Evolutionary conservation across 2,888 invertebrate genomes (phyloP).

Genomic region (Seira musarum): DNA sequence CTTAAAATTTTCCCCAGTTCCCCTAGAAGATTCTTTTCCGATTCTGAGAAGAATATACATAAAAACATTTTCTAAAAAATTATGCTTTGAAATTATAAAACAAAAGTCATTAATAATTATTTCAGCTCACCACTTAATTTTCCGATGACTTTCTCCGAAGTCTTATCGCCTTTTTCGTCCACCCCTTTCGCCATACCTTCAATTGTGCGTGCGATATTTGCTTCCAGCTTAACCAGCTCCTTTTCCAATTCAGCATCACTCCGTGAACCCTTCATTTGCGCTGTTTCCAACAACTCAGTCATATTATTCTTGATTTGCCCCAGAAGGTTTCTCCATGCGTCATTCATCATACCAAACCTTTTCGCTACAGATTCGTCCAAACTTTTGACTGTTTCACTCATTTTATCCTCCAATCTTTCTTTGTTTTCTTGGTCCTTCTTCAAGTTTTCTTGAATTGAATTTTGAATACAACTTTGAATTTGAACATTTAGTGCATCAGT

Average conservation of each 20-base stretch:
- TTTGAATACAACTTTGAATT: slow-evolving; percentile 19
- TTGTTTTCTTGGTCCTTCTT: slow-evolving; percentile 3
- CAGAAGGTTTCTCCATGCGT: slow-evolving; percentile 37
- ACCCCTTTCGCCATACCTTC: background rate
- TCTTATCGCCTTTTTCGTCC: background rate
- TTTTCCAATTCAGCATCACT: background rate
- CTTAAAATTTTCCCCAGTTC: slow-evolving; percentile 39
- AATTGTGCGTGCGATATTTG: background rate
- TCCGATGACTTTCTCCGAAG: background rate
- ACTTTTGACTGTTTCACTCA: slow-evolving; percentile 24
- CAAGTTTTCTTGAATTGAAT: slow-evolving; percentile 6
- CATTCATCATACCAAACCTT: slow-evolving; percentile 44
- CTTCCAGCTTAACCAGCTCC: background rate
- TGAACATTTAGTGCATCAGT: background rate
- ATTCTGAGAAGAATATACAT: slow-evolving; percentile 47
- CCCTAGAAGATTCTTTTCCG: slow-evolving; percentile 47
- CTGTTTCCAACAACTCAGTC: slow-evolving; percentile 22
- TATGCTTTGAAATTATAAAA: too few relatives aligned
- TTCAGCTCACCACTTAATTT: slow-evolving; percentile 24
- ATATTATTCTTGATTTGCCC: slow-evolving; percentile 35
- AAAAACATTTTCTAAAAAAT: background rate
- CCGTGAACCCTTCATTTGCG: background rate
- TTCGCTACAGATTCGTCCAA: slow-evolving; percentile 39
- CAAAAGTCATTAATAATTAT: too few relatives aligned
- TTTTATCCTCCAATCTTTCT: slow-evolving; percentile 29